These are phyloP conservation scores for Talpa occidentalis DNA, from an alignment of 2,113 vertebrate species.

Conservation along the genomic window DNA sequence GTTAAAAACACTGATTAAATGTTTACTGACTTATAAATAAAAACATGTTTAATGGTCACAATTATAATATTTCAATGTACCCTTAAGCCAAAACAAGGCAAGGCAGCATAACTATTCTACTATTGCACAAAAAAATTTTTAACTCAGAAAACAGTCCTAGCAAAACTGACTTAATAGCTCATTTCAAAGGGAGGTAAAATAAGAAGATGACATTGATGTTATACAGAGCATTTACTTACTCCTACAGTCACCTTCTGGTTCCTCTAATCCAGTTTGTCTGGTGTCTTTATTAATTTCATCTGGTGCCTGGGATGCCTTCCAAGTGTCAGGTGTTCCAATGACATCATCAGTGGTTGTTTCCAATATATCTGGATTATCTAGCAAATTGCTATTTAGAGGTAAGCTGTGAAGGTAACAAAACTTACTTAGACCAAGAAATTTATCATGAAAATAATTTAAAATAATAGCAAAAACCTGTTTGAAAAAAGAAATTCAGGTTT, in stretches of 20 bases:
- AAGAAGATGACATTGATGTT: neutral
- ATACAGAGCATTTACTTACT: slow-evolving; percentile 85
- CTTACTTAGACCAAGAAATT: slow-evolving; percentile 43
- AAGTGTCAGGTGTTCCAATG: slow-evolving; percentile 74
- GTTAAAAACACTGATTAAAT: neutral
- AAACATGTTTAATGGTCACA: neutral
- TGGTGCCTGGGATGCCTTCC: slow-evolving; percentile 68
- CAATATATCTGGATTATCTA: slow-evolving; percentile 87
- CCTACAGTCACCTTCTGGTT: slow-evolving; percentile 75
- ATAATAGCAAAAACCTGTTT: slow-evolving; percentile 15
- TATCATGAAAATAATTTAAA: slow-evolving; percentile 34
- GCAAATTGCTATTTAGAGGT: slow-evolving; percentile 85
- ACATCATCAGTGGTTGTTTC: slow-evolving; percentile 90
- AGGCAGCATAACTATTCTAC: neutral
- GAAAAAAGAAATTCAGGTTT: slow-evolving; percentile 11
- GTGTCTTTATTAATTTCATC: slow-evolving; percentile 82
- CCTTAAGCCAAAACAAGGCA: slow-evolving; percentile 8
- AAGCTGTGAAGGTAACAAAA: slow-evolving; percentile 85
- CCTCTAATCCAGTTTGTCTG: slow-evolving; percentile 71
- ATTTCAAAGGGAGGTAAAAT: slow-evolving; percentile 33
- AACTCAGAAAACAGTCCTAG: slow-evolving; percentile 11
- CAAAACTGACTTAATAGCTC: slow-evolving; percentile 18
- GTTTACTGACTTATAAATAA: neutral
- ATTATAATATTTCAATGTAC: slow-evolving; percentile 37
- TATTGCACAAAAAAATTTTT: neutral